phyloP scores from a whole-genome alignment of 2,888 invertebrate genomes.

The Aplocera efformata region DNA sequence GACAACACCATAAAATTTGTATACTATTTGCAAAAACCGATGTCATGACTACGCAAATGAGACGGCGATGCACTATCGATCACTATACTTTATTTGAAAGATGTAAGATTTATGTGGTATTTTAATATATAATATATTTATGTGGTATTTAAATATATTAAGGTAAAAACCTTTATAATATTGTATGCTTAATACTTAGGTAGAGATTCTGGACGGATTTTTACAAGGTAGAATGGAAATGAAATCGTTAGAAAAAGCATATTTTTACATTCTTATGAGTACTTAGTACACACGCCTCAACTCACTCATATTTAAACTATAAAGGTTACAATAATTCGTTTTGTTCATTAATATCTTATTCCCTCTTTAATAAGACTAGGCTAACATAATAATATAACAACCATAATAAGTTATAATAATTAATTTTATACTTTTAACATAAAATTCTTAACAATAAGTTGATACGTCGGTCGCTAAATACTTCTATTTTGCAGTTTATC shows the following conservation, averaged over 20 bases:
- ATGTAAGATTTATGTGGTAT: no score
- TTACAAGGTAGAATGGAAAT: not conserved
- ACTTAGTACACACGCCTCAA: slow-evolving; percentile 2
- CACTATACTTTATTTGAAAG: no score
- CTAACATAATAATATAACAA: slow-evolving; percentile 41
- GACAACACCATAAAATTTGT: no score
- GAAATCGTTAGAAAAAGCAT: not conserved
- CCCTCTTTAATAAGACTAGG: slow-evolving; percentile 42
- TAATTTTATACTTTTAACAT: slow-evolving; percentile 27
- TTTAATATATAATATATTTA: no score
- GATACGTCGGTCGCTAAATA: slow-evolving; percentile 11
- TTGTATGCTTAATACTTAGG: not conserved
- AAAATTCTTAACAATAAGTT: slow-evolving; percentile 27
- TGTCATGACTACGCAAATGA: no score
- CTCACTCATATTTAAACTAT: slow-evolving; percentile 4
- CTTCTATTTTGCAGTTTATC: slow-evolving; percentile 21
- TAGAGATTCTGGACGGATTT: slow-evolving; percentile 25
- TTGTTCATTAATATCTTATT: slow-evolving; percentile 33
- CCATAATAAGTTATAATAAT: slow-evolving; percentile 36
- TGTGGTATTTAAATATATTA: not conserved
- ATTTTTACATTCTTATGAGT: not conserved
- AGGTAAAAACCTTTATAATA: not conserved
- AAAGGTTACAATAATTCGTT: slow-evolving; percentile 30
- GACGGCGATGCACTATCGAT: no score
- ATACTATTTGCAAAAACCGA: no score